These are phyloP conservation scores for Papilio glaucus DNA, from an alignment of 1,140 invertebrate genomes.

Conservation along the genomic window DNA sequence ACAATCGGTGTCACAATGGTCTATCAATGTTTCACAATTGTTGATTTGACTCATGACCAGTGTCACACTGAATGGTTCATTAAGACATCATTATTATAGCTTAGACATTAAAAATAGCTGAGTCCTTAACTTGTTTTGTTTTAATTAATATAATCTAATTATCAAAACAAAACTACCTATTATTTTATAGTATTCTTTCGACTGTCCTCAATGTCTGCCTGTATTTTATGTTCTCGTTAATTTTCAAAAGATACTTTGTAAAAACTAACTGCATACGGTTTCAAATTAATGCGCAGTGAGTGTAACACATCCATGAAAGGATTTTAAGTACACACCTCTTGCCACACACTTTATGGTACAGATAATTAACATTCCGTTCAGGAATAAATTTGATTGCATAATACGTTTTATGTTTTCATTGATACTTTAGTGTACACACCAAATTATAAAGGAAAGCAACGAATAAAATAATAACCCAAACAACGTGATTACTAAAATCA, in stretches of 20 bases:
- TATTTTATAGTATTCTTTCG: too few relatives aligned
- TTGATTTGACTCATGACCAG: too few relatives aligned
- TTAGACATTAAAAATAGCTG: too few relatives aligned
- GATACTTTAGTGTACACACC: not conserved
- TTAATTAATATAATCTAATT: too few relatives aligned
- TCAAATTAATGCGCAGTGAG: not conserved
- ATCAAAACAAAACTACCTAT: too few relatives aligned
- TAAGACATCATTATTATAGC: too few relatives aligned
- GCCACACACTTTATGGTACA: not conserved
- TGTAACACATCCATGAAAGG: not conserved
- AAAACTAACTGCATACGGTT: not conserved
- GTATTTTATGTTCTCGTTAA: not conserved
- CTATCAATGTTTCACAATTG: too few relatives aligned
- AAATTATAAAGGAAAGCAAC: not conserved
- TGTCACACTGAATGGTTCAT: too few relatives aligned
- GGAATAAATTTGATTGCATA: slow-evolving; percentile 2
- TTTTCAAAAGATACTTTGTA: not conserved
- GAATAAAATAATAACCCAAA: not conserved
- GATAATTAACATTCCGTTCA: not conserved
- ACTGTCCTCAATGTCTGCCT: too few relatives aligned
- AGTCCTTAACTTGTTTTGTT: too few relatives aligned
- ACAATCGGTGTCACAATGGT: too few relatives aligned
- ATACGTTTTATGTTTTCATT: slow-evolving; percentile 13
- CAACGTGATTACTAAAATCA: not conserved
- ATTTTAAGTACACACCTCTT: not conserved